A percentile compares a stretch with the other conserved stretches of the same genome.
These are phyloP conservation scores for human DNA, from an alignment of 2,113 vertebrate genomes.

Conservation along the genomic window GRCh38 chrX:94069501-94070000, in stretches of 20 bases:
- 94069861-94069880: not conserved
- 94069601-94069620: not conserved
- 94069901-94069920: not conserved
- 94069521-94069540: too few relatives aligned
- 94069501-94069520: too few relatives aligned
- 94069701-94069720: not conserved
- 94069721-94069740: not conserved
- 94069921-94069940: not conserved
- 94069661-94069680: not conserved
- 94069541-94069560: not conserved
- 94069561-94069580: not conserved
- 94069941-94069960: not conserved
- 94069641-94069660: not conserved
- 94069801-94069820: not conserved
- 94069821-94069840: not conserved
- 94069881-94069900: not conserved
- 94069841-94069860: not conserved
- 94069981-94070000: not conserved
- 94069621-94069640: not conserved
- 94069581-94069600: not conserved
- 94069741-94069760: not conserved
- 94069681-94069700: not conserved
- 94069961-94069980: not conserved
- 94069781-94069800: not conserved
- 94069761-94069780: not conserved